phyloP scores from a whole-genome alignment of 2,113 vertebrate genomes.

The Psittacara wagleri region DNA sequence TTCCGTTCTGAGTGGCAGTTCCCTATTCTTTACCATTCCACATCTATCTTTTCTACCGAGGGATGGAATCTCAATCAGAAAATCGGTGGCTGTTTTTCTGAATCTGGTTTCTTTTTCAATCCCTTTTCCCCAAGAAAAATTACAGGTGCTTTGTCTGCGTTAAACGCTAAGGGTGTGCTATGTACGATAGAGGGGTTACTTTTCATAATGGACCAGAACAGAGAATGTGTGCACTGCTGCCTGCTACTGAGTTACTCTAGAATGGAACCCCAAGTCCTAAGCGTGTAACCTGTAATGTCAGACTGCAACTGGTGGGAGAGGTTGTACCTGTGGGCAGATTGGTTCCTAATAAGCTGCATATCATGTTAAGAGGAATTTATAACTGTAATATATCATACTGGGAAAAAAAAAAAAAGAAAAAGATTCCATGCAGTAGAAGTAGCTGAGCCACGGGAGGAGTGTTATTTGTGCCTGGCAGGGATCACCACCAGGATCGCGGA shows the following conservation, averaged over 20 bases:
- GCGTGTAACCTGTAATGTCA: not conserved
- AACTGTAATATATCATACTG: not conserved
- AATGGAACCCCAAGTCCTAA: not conserved
- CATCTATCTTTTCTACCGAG: not conserved
- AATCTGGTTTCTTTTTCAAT: not conserved
- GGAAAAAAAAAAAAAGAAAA: not conserved
- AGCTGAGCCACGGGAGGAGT: not conserved
- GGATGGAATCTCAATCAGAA: not conserved
- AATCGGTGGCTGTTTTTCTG: not conserved
- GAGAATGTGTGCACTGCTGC: no score
- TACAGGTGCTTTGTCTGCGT: not conserved
- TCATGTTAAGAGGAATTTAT: not conserved
- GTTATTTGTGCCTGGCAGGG: not conserved
- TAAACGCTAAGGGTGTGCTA: not conserved
- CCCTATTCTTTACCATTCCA: not conserved
- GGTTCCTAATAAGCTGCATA: not conserved
- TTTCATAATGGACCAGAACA: no score
- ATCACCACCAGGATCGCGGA: rapidly evolving
- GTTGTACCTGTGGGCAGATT: not conserved
- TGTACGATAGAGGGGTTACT: no score
- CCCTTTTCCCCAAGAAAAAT: not conserved
- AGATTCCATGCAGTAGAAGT: not conserved
- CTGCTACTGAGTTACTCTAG: no score
- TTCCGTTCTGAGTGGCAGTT: not conserved
- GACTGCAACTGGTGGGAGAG: not conserved